Conservation (phyloP, 2,888 invertebrate genomes). For the Dusona sp. region DNA sequence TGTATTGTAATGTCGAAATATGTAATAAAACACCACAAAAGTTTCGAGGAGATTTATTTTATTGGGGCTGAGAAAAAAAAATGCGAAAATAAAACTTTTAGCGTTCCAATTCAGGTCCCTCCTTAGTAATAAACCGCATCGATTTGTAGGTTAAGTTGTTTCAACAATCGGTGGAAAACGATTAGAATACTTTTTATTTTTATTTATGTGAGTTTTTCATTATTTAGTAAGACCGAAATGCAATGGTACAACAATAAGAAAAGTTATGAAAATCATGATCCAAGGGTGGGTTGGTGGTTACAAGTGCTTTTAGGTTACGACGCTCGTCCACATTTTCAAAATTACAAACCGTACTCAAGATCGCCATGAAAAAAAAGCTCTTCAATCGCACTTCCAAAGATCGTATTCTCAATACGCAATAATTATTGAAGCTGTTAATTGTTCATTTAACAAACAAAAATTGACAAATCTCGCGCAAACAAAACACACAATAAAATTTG, state of each 20-base stretch:
- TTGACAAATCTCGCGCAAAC: not conserved
- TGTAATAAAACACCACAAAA: too few species aligned
- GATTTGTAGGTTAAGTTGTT: not conserved
- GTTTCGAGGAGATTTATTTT: too few species aligned
- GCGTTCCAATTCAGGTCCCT: not conserved
- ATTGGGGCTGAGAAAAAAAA: not conserved
- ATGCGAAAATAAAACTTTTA: too few species aligned
- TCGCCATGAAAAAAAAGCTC: not conserved
- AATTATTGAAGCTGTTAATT: slow-evolving; percentile 11
- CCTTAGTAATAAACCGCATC: not conserved
- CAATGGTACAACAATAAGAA: not conserved
- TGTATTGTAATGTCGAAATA: too few species aligned
- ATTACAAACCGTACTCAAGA: not conserved
- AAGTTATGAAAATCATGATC: not conserved
- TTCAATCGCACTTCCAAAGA: not conserved
- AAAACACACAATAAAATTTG: slow-evolving; percentile 2
- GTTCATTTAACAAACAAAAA: not conserved
- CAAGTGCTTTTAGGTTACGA: slow-evolving; percentile 22
- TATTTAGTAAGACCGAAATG: not conserved
- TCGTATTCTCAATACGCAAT: slow-evolving; percentile 15
- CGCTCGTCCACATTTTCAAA: slow-evolving; percentile 21
- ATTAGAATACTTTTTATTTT: not conserved
- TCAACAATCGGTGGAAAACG: not conserved
- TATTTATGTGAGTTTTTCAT: not conserved
- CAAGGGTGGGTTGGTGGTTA: not conserved